phyloP scores from a whole-genome alignment of 2,888 invertebrate genomes.

The Andrena trimmerana region DNA sequence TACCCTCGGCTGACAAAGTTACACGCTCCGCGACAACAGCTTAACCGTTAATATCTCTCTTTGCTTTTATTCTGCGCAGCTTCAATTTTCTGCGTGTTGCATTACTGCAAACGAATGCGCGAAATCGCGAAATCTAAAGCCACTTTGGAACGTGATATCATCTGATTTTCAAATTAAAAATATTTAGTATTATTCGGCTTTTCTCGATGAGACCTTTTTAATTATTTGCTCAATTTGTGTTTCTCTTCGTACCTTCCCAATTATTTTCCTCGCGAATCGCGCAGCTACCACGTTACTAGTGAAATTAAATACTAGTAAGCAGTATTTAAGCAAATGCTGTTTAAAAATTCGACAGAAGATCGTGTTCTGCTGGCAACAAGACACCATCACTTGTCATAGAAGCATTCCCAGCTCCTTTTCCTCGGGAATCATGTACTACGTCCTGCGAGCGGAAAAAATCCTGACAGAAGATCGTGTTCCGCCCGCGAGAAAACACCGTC shows the following conservation, averaged over 20 bases:
- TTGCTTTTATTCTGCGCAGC: neutral
- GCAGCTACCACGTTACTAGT: too few relatives aligned
- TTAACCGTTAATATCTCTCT: neutral
- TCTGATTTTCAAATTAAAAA: too few relatives aligned
- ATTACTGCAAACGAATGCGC: too few relatives aligned
- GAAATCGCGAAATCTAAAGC: too few relatives aligned
- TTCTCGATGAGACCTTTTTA: too few relatives aligned
- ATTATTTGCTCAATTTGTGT: too few relatives aligned
- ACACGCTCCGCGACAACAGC: conserved; percentile 27
- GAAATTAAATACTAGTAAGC: too few relatives aligned
- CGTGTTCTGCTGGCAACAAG: neutral
- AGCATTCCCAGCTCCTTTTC: neutral
- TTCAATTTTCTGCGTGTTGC: neutral
- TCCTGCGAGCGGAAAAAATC: neutral
- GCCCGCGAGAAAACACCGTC: neutral
- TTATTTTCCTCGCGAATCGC: too few relatives aligned
- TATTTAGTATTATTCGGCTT: too few relatives aligned
- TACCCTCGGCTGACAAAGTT: conserved; percentile 34
- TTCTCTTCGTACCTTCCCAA: too few relatives aligned
- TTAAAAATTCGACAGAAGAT: conserved; percentile 11
- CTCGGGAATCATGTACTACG: neutral
- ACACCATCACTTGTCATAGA: neutral
- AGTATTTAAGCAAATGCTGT: too few relatives aligned
- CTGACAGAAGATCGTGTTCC: neutral
- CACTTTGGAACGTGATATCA: too few relatives aligned